Percentiles rank a stretch among this genome's conserved stretches.
These are phyloP conservation scores for Acrocephalus arundinaceus DNA, from an alignment of 2,113 vertebrate species.

Conservation along the genomic window DNA sequence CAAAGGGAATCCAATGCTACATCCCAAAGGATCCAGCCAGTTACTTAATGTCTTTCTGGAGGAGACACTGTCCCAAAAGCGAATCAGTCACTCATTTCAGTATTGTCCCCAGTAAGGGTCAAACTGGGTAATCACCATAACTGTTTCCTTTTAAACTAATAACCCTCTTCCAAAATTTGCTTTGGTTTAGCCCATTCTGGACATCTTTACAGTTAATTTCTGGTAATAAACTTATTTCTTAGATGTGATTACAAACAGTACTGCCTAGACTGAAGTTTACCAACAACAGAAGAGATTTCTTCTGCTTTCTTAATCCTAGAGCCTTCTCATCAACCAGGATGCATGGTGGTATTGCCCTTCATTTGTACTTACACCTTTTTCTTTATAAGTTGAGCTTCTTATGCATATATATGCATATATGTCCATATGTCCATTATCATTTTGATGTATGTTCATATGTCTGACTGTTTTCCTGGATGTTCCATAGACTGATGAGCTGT, in stretches of 20 bases:
- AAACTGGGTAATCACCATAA: background rate
- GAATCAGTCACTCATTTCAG: background rate
- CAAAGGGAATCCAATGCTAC: background rate
- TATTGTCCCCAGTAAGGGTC: background rate
- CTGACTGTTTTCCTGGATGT: background rate
- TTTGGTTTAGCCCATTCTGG: background rate
- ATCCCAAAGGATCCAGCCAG: background rate
- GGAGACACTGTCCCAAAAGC: background rate
- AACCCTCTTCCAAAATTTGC: background rate
- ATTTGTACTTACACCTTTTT: background rate
- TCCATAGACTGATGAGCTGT: background rate
- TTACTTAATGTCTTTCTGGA: background rate
- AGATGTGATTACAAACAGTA: background rate
- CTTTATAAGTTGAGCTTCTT: background rate
- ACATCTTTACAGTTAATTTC: background rate
- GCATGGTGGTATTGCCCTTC: background rate
- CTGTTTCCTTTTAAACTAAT: background rate
- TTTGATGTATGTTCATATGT: background rate
- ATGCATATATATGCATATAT: background rate
- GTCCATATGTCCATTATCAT: background rate
- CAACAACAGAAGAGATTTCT: background rate
- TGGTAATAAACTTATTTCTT: background rate
- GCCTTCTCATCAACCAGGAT: background rate
- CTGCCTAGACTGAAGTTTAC: background rate
- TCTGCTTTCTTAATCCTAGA: background rate